These are phyloP conservation scores for Thymelicus lineola DNA, from an alignment of 2,888 invertebrate species.

Conservation along the genomic window DNA sequence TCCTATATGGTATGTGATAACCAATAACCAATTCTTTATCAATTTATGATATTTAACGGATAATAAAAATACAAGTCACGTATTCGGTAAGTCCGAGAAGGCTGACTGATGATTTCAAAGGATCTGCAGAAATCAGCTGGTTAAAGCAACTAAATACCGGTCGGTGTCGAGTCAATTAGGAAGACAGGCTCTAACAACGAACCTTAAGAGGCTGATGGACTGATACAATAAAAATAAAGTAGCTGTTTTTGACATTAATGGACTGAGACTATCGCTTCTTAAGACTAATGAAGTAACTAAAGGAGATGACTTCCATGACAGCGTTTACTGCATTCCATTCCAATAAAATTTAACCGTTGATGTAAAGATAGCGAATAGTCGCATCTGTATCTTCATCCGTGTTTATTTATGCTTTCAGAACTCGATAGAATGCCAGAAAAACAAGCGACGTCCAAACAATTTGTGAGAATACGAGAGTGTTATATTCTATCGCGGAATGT, in stretches of 20 bases:
- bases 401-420: conserved; percentile 27
- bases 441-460: conserved; percentile 20
- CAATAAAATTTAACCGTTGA: background rate
- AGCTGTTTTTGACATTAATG: background rate
- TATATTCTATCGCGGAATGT: conserved; percentile 2
- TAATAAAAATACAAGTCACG: background rate
- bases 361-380: conserved; percentile 11
- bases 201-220: background rate
- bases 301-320: background rate
- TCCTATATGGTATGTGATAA: too few relatives aligned
- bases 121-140: background rate
- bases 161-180: background rate
- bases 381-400: conserved; percentile 18
- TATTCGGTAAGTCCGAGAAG: too few relatives aligned
- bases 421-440: conserved; percentile 13
- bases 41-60: background rate
- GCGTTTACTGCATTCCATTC: background rate
- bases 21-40: background rate
- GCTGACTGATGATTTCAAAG: too few relatives aligned
- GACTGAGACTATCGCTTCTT: background rate
- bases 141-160: background rate
- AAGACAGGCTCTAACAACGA: background rate
- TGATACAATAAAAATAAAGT: background rate
- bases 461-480: conserved; percentile 10
- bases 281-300: background rate